Percentiles rank a stretch among this genome's conserved stretches.
Evolutionary conservation across 2,888 invertebrate genomes (phyloP).

Genomic region (Aquatica leii): DNA sequence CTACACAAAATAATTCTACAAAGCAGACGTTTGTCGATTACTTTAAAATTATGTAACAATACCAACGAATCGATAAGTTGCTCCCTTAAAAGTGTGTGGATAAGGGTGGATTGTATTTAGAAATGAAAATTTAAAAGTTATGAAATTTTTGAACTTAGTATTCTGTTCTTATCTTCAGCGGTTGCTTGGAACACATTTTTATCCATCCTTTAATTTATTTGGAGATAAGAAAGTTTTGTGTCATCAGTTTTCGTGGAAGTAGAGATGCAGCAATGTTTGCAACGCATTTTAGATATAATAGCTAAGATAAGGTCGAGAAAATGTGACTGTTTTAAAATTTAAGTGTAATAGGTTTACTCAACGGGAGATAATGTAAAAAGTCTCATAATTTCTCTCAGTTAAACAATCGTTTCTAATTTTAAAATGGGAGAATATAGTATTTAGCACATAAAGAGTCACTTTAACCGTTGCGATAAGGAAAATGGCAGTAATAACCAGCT

Average conservation of each 20-base stretch:
- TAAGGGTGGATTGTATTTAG: slow-evolving; percentile 16
- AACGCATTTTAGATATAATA: slow-evolving; percentile 59
- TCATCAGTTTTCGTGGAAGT: slow-evolving; percentile 57
- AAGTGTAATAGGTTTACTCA: slow-evolving; percentile 60
- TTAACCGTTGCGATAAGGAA: slow-evolving; percentile 51
- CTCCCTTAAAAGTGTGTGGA: slow-evolving; percentile 1
- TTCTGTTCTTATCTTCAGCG: slow-evolving; percentile 39
- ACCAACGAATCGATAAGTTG: not conserved
- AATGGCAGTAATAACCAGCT: slow-evolving; percentile 47
- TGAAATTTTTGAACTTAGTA: slow-evolving; percentile 31
- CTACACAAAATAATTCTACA: too few relatives aligned
- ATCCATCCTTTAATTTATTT: slow-evolving; percentile 53
- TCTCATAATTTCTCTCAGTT: slow-evolving; percentile 57
- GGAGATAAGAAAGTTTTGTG: slow-evolving; percentile 59
- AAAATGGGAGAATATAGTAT: slow-evolving; percentile 54
- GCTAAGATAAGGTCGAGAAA: slow-evolving; percentile 58
- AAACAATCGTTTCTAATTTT: slow-evolving; percentile 59
- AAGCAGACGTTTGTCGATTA: too few relatives aligned
- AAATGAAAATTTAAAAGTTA: slow-evolving; percentile 27
- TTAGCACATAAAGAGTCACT: slow-evolving; percentile 56
- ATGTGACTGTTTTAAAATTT: slow-evolving; percentile 62
- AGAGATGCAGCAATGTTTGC: slow-evolving; percentile 54
- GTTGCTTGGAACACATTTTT: slow-evolving; percentile 41
- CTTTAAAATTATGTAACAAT: not conserved
- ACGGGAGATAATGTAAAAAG: slow-evolving; percentile 57